Percentiles rank a stretch among this genome's conserved stretches.
Conservation (phyloP, 2,797 vertebrate species). For the Alosa sapidissima region DNA sequence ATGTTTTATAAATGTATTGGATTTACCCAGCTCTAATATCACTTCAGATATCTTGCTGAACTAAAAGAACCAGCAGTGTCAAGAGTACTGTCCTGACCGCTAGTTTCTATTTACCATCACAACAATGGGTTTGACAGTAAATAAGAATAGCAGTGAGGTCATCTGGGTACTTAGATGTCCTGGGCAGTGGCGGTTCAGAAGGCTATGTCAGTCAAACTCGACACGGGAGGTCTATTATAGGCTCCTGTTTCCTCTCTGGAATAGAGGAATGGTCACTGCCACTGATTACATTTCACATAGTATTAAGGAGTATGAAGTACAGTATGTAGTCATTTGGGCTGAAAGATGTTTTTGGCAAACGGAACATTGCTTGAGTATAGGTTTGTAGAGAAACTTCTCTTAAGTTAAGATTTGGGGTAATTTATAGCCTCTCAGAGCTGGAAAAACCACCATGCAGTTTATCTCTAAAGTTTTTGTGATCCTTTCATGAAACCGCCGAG, state of each 20-base stretch:
- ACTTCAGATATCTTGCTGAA: not conserved
- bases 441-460: slow-evolving; percentile 56
- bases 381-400: not conserved
- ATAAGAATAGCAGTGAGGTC: slow-evolving; percentile 65
- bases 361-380: not conserved
- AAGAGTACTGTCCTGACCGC: slow-evolving; percentile 19
- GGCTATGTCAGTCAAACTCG: slow-evolving; percentile 47
- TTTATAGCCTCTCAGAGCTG: slow-evolving; percentile 64
- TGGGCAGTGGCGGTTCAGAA: slow-evolving; percentile 49
- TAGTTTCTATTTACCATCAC: slow-evolving; percentile 47
- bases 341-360: not conserved
- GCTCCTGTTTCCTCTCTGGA: slow-evolving; percentile 40
- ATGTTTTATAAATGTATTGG: not conserved
- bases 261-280: not conserved
- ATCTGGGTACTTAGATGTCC: slow-evolving; percentile 51
- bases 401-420: too few species aligned
- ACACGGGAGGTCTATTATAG: slow-evolving; percentile 49
- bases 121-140: slow-evolving; percentile 49
- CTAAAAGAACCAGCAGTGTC: not conserved
- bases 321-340: not conserved
- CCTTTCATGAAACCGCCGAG: slow-evolving; percentile 64
- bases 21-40: not conserved
- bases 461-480: slow-evolving; percentile 66
- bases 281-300: not conserved
- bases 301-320: not conserved